Conservation (phyloP, 1,140 invertebrate species). For the Mylabris phalerata region DNA sequence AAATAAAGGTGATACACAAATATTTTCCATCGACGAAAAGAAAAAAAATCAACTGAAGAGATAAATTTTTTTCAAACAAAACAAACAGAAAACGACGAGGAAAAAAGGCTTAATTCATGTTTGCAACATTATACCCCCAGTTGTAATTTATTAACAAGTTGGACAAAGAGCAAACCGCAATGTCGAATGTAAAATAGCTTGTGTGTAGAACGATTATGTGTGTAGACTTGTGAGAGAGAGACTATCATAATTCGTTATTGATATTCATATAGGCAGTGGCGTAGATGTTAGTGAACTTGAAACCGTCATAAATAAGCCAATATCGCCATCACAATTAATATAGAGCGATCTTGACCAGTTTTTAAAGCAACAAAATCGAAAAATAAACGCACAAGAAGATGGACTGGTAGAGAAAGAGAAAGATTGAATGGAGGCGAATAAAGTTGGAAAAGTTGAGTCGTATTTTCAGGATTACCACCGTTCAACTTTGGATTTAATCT, state of each 20-base stretch:
- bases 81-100: too few relatives aligned
- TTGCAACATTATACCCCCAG: conserved; percentile 19
- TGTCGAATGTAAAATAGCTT: conserved; percentile 32
- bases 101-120: conserved; percentile 29
- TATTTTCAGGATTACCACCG: too few relatives aligned
- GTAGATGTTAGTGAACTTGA: conserved; percentile 18
- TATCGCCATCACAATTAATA: conserved; percentile 18
- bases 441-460: too few relatives aligned
- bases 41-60: too few relatives aligned
- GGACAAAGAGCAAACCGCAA: conserved; percentile 33
- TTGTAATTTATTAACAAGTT: conserved; percentile 31
- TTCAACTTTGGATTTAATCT: too few relatives aligned
- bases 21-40: conserved; percentile 9
- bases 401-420: too few relatives aligned
- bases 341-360: background rate
- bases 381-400: too few relatives aligned
- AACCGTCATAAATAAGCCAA: conserved; percentile 12
- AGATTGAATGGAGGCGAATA: too few relatives aligned
- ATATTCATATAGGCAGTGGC: conserved; percentile 33
- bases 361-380: too few relatives aligned
- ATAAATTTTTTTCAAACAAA: too few relatives aligned
- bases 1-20: conserved; percentile 37
- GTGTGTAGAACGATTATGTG: conserved; percentile 33
- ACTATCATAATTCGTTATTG: conserved; percentile 36
- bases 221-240: background rate